Conservation (phyloP, 64 coral and sea anemone genomes). For the Actinia tenebrosa region DNA sequence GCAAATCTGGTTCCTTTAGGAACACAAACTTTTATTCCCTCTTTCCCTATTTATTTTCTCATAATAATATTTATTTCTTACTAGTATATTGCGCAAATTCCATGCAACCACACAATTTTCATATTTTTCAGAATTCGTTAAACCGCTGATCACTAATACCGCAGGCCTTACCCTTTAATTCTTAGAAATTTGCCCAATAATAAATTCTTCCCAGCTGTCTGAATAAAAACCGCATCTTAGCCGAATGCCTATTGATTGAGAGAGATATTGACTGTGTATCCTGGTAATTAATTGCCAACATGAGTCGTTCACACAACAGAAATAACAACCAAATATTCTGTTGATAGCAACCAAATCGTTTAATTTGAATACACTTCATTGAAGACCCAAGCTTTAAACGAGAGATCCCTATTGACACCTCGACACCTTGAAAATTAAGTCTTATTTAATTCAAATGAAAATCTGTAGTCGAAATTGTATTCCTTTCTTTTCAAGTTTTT, state of each 20-base stretch:
- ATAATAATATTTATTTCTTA: too few relatives aligned
- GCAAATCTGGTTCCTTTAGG: too few relatives aligned
- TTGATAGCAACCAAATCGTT: neutral
- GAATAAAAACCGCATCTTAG: neutral
- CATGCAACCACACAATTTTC: too few relatives aligned
- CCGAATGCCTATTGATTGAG: neutral
- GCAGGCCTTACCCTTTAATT: too few relatives aligned
- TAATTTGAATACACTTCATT: neutral
- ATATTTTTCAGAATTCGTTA: too few relatives aligned
- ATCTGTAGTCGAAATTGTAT: neutral
- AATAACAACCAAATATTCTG: slow-evolving; percentile 9
- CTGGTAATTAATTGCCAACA: neutral
- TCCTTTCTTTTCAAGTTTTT: neutral
- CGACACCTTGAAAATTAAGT: neutral
- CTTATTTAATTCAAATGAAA: neutral
- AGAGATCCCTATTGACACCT: neutral
- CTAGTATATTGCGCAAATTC: too few relatives aligned
- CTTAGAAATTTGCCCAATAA: too few relatives aligned
- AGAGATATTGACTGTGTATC: neutral
- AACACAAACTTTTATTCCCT: too few relatives aligned
- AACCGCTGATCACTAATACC: too few relatives aligned
- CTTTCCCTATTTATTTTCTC: too few relatives aligned
- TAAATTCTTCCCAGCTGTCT: neutral
- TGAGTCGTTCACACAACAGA: neutral
- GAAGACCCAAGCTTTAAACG: neutral